Evolutionary conservation across 2,797 vertebrate genomes (phyloP).

Genomic region (Pseudocheirus occidentalis): DNA sequence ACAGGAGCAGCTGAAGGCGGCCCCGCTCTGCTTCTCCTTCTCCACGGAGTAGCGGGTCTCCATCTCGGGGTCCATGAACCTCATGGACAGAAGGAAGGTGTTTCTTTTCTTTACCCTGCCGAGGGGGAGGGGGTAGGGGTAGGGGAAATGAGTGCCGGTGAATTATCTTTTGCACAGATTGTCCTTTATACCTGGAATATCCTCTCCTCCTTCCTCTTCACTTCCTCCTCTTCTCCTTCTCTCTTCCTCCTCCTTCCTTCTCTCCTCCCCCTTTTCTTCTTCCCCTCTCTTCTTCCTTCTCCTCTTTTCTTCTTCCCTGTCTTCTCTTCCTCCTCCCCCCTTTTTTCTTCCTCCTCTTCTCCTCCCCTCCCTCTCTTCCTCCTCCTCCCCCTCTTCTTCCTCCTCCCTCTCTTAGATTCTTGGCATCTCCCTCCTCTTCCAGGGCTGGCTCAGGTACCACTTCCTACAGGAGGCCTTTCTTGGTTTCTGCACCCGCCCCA

Average conservation of each 20-base stretch:
- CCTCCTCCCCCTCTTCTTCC: too few species aligned
- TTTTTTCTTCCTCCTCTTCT: rapidly evolving
- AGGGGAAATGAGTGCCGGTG: neutral
- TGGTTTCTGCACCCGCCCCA: neutral
- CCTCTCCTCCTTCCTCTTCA: neutral
- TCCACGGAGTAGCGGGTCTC: constrained; percentile 93
- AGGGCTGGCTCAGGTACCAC: neutral
- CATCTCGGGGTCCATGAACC: constrained; percentile 90
- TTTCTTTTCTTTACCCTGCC: constrained; percentile 90
- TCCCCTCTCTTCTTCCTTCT: rapidly evolving
- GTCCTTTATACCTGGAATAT: neutral
- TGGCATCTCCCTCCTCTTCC: neutral
- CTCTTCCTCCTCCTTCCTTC: rapidly evolving
- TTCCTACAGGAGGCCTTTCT: neutral
- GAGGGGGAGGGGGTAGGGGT: rapidly evolving
- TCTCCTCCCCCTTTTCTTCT: rapidly evolving
- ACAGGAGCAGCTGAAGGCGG: constrained; percentile 93
- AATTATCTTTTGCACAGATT: neutral
- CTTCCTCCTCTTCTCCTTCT: rapidly evolving
- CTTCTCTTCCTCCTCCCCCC: rapidly evolving
- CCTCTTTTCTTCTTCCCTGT: rapidly evolving
- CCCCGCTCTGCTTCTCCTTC: constrained; percentile 94
- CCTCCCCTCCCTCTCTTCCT: rapidly evolving
- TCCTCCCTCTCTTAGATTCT: neutral
- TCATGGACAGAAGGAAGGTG: constrained; percentile 88